phyloP scores from a whole-genome alignment of 2,113 vertebrate species.

The Balaeniceps rex region DNA sequence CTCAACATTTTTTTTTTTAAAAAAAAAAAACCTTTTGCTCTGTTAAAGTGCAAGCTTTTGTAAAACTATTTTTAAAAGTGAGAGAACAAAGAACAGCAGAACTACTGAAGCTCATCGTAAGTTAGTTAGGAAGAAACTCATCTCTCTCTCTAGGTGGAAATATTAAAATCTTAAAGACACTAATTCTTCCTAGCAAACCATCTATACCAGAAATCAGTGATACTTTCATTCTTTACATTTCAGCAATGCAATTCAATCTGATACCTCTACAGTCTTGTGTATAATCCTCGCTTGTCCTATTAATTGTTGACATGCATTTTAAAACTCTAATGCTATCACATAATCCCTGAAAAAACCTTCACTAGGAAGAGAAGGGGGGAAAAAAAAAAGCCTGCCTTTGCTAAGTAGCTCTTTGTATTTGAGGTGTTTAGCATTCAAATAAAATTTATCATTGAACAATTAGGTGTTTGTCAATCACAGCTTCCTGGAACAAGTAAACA shows the following conservation, averaged over 20 bases:
- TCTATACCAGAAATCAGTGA: not conserved
- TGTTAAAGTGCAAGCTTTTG: not conserved
- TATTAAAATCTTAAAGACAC: not conserved
- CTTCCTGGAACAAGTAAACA: not conserved
- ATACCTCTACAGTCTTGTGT: not conserved
- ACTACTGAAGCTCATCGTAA: not conserved
- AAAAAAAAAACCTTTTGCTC: not conserved
- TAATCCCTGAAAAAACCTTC: not conserved
- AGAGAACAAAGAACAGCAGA: not conserved
- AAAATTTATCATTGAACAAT: not conserved
- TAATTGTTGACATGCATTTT: not conserved
- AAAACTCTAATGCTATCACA: not conserved
- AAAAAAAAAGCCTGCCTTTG: not conserved
- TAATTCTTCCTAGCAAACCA: not conserved
- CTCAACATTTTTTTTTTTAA: not conserved
- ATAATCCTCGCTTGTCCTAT: not conserved
- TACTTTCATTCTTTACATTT: not conserved
- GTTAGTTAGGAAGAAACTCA: fast-evolving
- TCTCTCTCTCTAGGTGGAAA: not conserved
- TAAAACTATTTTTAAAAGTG: not conserved
- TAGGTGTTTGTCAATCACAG: not conserved
- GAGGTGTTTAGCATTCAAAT: not conserved
- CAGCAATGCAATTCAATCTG: not conserved
- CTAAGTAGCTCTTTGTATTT: not conserved
- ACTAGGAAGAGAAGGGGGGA: not conserved